Percentiles rank a stretch among this genome's conserved stretches.
These are phyloP conservation scores for Alauda arvensis DNA, from an alignment of 2,797 vertebrate species.

Conservation along the genomic window DNA sequence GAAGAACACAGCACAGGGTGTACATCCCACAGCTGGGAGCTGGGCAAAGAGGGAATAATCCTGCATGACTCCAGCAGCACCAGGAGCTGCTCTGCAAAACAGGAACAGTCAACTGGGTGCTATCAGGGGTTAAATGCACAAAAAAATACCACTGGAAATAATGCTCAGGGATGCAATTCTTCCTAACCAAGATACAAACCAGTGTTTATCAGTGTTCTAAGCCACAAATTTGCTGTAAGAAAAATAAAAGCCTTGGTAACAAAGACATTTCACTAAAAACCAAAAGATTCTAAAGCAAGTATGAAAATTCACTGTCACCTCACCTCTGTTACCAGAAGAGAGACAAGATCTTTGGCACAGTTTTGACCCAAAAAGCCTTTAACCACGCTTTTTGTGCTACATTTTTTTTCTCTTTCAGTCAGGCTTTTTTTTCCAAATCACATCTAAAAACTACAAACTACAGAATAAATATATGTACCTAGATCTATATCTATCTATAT, in stretches of 20 bases:
- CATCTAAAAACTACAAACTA: not conserved
- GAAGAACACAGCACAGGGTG: not conserved
- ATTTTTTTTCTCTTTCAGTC: not conserved
- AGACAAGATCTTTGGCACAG: not conserved
- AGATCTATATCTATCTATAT: not conserved
- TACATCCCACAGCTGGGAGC: not conserved
- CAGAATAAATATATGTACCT: not conserved
- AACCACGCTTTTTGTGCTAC: fast-evolving
- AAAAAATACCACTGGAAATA: not conserved
- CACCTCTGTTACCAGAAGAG: not conserved
- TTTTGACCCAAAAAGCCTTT: not conserved
- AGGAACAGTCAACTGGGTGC: not conserved
- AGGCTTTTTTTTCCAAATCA: not conserved
- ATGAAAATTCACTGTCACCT: not conserved
- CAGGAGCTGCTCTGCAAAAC: not conserved
- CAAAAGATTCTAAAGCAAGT: not conserved
- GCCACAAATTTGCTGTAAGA: not conserved
- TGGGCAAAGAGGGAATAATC: not conserved
- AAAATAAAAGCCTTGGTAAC: not conserved
- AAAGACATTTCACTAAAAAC: not conserved
- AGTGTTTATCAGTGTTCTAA: not conserved
- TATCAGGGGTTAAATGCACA: not conserved
- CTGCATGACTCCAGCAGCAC: no score
- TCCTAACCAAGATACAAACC: not conserved
- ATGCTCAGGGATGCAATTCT: not conserved